phyloP scores from a whole-genome alignment of 1,140 invertebrate species.

The Plectus sambesii region DNA sequence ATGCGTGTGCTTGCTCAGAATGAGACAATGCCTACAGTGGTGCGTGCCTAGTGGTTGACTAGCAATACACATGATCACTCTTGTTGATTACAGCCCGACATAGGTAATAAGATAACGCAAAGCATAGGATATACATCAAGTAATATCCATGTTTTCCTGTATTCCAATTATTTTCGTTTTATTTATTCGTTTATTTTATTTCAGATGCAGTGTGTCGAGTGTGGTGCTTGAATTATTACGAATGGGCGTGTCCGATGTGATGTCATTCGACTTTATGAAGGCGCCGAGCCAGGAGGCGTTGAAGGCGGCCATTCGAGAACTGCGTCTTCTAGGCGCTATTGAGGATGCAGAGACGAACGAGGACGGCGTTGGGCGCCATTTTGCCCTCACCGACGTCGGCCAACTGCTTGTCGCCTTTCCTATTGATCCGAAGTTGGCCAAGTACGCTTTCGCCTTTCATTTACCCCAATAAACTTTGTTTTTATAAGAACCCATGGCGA shows the following conservation, averaged over 20 bases:
- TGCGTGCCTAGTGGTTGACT: too few species aligned
- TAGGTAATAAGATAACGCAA: too few species aligned
- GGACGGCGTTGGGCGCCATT: conserved; percentile 6
- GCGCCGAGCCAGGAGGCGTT: conserved; percentile 40
- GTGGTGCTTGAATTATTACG: conserved; percentile 50
- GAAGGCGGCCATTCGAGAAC: conserved; percentile 28
- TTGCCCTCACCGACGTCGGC: conserved; percentile 62
- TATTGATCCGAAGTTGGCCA: conserved; percentile 75
- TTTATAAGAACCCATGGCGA: conserved; percentile 12
- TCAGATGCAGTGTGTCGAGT: conserved; percentile 45
- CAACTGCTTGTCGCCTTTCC: conserved; percentile 79
- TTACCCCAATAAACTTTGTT: conserved; percentile 61
- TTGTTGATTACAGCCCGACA: too few species aligned
- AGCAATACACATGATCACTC: too few species aligned
- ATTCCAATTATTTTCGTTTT: too few species aligned
- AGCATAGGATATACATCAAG: too few species aligned
- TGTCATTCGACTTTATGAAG: conserved; percentile 50
- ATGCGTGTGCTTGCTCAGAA: too few species aligned
- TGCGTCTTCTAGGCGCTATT: conserved; percentile 16
- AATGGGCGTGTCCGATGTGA: conserved; percentile 47
- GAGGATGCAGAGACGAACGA: conserved; percentile 1
- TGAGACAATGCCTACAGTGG: too few species aligned
- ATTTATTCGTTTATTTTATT: conserved; percentile 8
- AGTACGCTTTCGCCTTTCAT: conserved; percentile 41
- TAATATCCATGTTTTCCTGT: too few species aligned